Base-by-base conservation (phyloP, 2,113 vertebrate genomes). In the Zosterops lateralis region DNA sequence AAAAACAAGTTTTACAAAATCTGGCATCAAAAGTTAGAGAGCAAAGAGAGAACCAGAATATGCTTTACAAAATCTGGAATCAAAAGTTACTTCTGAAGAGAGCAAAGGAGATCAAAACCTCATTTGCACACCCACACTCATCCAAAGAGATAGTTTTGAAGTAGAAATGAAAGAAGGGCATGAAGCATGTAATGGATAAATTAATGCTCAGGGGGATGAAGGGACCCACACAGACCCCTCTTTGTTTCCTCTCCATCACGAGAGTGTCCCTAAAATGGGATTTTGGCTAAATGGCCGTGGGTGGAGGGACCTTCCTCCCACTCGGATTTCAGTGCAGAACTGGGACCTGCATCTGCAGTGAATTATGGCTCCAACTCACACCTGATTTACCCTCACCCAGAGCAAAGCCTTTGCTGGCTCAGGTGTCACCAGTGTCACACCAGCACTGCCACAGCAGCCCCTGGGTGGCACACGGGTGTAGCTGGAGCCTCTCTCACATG, bases 391-490 rank as follows among this genome's bases (percentile, higher is more conserved):
- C 50, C 16, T 20, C 4, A 51, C 3, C 26, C 42, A 65, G 51
- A 68, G 70, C 36, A 53, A 22, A 74, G 36, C 29, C n/a, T 62
- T 4, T 2, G 5, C 73, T 7, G 22, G 42, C n/a, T 24, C 47
- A 5, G 62, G n/a, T 38, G 12, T 8, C 24, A 34, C 20, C 22
- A 8, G 4, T 8, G 5, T 7, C 42, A 31, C 26, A 28, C 2
- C 51, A n/a, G 47, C 29, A 4, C 22, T 10, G n/a, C 28, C 42
- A 42, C n/a, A 29, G 65, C 62, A 48, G 14, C 67, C 32, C 50
- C 36, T 2, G 0, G 1, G 16, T 0, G 36, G 21, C 42, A 32
- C 65, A 18, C 0, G 0, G 4, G 0, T 4, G 17, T 0, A 53
- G 28, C 3, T 45, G 18, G 6, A 78, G 11, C 11, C 16, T 36